Evolutionary conservation across 1,140 invertebrate species (phyloP).

Genomic region (Trachymyrmex cornetzi): DNA sequence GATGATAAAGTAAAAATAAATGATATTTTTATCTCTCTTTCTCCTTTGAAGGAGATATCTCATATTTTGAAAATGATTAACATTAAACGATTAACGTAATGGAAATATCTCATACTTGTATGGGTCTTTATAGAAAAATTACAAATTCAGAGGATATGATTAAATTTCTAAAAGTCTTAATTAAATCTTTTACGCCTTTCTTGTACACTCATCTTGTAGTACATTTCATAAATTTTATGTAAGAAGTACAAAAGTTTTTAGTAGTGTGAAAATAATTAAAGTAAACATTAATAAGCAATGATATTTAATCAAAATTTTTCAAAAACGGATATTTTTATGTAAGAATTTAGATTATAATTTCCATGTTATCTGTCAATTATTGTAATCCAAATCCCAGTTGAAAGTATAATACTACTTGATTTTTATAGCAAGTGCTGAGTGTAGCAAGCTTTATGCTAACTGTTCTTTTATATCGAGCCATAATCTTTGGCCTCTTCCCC

Average conservation of each 20-base stretch:
- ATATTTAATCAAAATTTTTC: background rate
- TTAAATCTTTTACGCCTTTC: background rate
- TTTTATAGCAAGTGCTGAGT: background rate
- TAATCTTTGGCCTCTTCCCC: conserved; percentile 6
- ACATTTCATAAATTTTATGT: background rate
- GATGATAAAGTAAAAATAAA: conserved; percentile 30
- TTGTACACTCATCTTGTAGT: too few species aligned
- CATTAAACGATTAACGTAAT: background rate
- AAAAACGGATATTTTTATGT: background rate
- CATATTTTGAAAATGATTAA: background rate
- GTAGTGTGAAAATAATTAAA: background rate
- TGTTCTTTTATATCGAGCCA: conserved; percentile 29
- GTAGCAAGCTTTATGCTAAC: conserved; percentile 3
- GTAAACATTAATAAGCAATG: background rate
- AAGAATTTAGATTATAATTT: conserved; percentile 14
- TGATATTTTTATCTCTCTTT: background rate
- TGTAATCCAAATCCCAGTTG: background rate
- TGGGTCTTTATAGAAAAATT: background rate
- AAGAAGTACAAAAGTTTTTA: background rate
- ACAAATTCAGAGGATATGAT: background rate
- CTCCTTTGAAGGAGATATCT: background rate
- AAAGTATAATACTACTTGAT: background rate
- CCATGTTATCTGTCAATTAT: background rate
- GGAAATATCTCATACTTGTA: background rate
- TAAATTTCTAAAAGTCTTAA: background rate